phyloP scores from a whole-genome alignment of 2,888 invertebrate genomes.

The Stenolophus ochropezus region DNA sequence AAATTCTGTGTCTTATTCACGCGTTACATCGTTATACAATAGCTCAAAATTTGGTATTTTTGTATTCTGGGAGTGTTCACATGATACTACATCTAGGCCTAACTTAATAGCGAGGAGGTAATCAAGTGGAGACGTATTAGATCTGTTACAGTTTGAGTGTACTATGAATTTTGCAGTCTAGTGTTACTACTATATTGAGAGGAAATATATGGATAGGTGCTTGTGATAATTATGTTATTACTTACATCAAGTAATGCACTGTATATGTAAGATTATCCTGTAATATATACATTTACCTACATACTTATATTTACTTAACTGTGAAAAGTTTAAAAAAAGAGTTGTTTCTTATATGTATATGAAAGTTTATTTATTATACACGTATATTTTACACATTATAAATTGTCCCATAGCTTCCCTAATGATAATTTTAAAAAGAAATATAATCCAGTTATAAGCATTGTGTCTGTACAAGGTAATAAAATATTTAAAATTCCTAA shows the following conservation, averaged over 20 bases:
- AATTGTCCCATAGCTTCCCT: constrained; percentile 42
- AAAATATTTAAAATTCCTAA: constrained; percentile 20
- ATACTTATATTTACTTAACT: constrained; percentile 51
- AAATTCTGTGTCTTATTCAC: constrained; percentile 33
- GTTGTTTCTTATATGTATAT: constrained; percentile 51
- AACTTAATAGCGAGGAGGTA: not conserved
- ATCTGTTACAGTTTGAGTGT: constrained; percentile 1
- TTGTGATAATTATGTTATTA: constrained; percentile 52
- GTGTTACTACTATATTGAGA: constrained; percentile 19
- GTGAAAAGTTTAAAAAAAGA: constrained; percentile 43
- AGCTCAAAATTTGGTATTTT: constrained; percentile 43
- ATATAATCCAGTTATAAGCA: constrained; percentile 45
- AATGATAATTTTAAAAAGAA: constrained; percentile 42
- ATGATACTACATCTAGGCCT: constrained; percentile 24
- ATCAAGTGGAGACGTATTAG: constrained; percentile 2
- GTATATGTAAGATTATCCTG: constrained; percentile 38
- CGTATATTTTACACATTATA: constrained; percentile 45
- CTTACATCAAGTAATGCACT: constrained; percentile 41
- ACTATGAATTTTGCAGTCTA: constrained; percentile 35
- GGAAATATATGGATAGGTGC: constrained; percentile 41
- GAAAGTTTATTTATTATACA: constrained; percentile 53
- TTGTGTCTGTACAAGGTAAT: constrained; percentile 44
- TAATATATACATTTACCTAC: constrained; percentile 48
- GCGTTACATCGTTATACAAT: constrained; percentile 32
- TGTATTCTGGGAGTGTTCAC: constrained; percentile 37